Evolutionary conservation across 2,113 vertebrate genomes (phyloP).

Genomic region (Malurus alboscapulatus): DNA sequence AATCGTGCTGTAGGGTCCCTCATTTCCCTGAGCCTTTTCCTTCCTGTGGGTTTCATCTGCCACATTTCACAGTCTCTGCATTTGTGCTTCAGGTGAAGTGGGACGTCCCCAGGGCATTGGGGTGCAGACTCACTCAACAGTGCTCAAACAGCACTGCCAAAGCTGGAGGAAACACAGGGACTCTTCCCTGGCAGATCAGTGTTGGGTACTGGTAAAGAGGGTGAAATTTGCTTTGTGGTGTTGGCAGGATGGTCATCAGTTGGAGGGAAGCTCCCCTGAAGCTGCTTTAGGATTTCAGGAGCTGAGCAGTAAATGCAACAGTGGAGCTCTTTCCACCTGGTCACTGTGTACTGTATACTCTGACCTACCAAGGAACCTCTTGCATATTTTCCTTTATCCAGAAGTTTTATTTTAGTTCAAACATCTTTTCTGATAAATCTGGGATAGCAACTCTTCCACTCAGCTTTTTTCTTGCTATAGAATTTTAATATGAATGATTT

Average conservation of each 20-base stretch:
- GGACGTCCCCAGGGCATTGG: not conserved
- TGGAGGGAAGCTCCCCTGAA: not conserved
- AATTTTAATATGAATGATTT: not conserved
- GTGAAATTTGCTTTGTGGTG: not conserved
- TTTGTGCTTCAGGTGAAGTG: not conserved
- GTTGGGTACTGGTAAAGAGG: not conserved
- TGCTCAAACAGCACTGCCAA: not conserved
- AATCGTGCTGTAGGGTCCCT: not conserved
- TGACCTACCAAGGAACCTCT: not conserved
- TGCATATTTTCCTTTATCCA: not conserved
- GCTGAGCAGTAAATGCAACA: not conserved
- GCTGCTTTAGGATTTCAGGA: not conserved
- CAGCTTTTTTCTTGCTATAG: not conserved
- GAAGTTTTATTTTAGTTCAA: not conserved
- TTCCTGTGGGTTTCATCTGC: not conserved
- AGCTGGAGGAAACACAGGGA: not conserved
- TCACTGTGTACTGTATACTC: not conserved
- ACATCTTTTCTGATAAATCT: not conserved
- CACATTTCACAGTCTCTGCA: rapidly evolving
- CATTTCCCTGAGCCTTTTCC: not conserved
- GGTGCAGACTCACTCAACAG: no score
- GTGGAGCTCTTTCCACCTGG: not conserved
- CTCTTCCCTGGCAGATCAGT: not conserved
- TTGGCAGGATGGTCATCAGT: not conserved
- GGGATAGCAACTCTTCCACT: not conserved